A percentile compares a stretch with the other conserved stretches of the same genome.
Evolutionary conservation across 2,888 invertebrate genomes (phyloP).

Genomic region (Scotopteryx bipunctaria): DNA sequence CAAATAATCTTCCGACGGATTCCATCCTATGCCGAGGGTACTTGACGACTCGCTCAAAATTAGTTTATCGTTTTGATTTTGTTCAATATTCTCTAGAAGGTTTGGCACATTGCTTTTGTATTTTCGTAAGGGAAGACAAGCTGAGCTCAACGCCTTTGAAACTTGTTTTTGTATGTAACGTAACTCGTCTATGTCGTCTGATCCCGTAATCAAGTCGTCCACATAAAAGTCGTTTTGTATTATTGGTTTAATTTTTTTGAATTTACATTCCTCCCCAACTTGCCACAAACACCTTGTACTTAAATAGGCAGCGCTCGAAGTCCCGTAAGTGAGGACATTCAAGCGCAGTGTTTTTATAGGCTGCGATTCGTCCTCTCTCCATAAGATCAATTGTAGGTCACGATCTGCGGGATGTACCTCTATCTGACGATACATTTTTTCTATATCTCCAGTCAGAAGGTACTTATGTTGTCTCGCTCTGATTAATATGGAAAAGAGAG

Average conservation of each 20-base stretch:
- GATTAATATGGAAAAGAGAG: constrained; percentile 32
- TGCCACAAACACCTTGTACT: constrained; percentile 42
- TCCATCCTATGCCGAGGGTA: constrained; percentile 34
- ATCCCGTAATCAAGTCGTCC: constrained; percentile 39
- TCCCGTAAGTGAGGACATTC: constrained; percentile 51
- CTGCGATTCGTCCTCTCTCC: constrained; percentile 32
- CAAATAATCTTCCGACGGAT: constrained; percentile 18
- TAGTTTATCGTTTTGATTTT: constrained; percentile 23
- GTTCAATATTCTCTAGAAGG: constrained; percentile 16
- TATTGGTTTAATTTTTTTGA: constrained; percentile 32
- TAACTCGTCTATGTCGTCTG: constrained; percentile 20
- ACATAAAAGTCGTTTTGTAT: constrained; percentile 41
- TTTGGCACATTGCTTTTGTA: background rate
- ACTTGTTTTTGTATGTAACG: constrained; percentile 23
- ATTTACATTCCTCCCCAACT: constrained; percentile 35
- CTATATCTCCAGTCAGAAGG: constrained; percentile 36
- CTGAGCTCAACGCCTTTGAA: constrained; percentile 15
- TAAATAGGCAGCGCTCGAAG: constrained; percentile 36
- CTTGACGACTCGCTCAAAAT: constrained; percentile 35
- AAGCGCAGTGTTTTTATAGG: constrained; percentile 32
- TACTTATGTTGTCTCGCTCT: constrained; percentile 31
- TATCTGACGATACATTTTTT: constrained; percentile 40
- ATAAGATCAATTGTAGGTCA: constrained; percentile 34
- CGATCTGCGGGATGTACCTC: constrained; percentile 10
- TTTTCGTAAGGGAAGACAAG: constrained; percentile 30